Evolutionary conservation across 2,797 vertebrate genomes (phyloP).

Genomic region (Agapornis canus): DNA sequence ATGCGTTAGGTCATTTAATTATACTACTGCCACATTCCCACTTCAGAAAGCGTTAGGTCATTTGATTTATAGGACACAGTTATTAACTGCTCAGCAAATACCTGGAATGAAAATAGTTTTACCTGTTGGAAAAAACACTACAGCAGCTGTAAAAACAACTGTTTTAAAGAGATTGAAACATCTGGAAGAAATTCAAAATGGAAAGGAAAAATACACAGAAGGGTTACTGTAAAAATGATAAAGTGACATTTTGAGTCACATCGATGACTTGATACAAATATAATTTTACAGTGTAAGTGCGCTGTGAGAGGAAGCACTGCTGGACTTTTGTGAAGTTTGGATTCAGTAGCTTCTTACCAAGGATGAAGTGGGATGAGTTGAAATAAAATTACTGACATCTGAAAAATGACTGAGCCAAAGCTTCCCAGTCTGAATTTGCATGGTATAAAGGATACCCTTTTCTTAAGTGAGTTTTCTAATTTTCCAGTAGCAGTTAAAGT

Average conservation of each 20-base stretch:
- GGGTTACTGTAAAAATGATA: background rate
- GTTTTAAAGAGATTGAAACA: background rate
- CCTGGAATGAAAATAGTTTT: background rate
- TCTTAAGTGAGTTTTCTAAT: background rate
- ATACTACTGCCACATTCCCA: background rate
- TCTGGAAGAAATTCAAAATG: background rate
- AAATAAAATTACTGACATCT: background rate
- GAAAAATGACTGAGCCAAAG: background rate
- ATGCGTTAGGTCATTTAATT: background rate
- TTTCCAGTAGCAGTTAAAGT: background rate
- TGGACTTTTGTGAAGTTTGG: background rate
- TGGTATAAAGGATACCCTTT: background rate
- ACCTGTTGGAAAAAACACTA: background rate
- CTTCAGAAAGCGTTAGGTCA: background rate
- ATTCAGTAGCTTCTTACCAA: background rate
- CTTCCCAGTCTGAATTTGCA: background rate
- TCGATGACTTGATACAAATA: background rate
- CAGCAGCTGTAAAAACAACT: background rate
- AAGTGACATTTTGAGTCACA: background rate
- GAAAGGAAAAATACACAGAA: background rate
- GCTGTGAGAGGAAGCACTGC: background rate
- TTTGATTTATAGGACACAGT: background rate
- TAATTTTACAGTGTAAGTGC: background rate
- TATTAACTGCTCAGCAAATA: background rate
- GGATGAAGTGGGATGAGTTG: background rate